Base-by-base conservation (phyloP, 92 coral and sea anemone species). In the Paragorgia papillata region DNA sequence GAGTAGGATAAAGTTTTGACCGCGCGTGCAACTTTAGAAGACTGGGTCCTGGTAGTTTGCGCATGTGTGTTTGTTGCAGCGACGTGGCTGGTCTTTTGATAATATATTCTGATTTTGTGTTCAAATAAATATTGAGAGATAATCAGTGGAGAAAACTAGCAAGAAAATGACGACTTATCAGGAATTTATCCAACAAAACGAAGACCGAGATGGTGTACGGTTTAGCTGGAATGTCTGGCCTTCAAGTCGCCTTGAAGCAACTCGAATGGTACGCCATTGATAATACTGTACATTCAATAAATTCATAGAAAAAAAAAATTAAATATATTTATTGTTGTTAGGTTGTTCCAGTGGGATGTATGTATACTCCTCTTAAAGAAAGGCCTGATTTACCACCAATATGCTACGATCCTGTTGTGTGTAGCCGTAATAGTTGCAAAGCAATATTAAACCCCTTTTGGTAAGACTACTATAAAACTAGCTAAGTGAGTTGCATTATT, bases 161-260 rank as follows among this genome's bases (percentile, higher is more conserved):
- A 80, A 22, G 24, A 83, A 93, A 88, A 90, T 91, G 97, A 75
- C 91, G 50, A 91, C 97, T 27, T 93, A 93, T 83, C 97, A 93
- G 80, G 97, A 93, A 57, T 93, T 88, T 88, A 93, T 93, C 64
- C 92, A 87, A 66, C 97, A 93, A 80, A 93, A 91, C 70, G 97
- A 93, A 80, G 97, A 93, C 75, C 86, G 97, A 62, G 97, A 93
- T 83, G 97, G 97, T 68, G 92, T 93, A 41, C 85, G 97, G 57
- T 93, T 93, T 79, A 91, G 97, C 79, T 93, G 97, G 97, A 93
- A 93, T 75, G 97, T 93, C 25, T 93, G 97, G 97, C 97, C 97
- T 25, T 93, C 97, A 12, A 93, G 97, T 69, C 91, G 97, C n/a
- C 84, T 93, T 54, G 97, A 93, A 86, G 97, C 97, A 13, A 93